These are phyloP conservation scores for Tetrapedia diversipes DNA, from an alignment of 2,888 invertebrate genomes.

Conservation along the genomic window DNA sequence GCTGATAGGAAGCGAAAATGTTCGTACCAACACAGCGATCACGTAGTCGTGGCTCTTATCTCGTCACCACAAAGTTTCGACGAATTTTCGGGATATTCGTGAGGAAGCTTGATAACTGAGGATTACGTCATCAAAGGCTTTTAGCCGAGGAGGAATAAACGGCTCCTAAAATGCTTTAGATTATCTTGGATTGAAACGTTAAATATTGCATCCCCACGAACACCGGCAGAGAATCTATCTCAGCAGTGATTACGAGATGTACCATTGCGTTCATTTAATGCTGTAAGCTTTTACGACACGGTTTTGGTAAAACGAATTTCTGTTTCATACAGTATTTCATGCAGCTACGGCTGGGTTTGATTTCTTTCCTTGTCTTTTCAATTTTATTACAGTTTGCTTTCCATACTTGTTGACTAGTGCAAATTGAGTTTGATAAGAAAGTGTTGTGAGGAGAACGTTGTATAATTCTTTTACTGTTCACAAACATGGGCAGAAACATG, in stretches of 20 bases:
- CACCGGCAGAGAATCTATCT: slow-evolving; percentile 4
- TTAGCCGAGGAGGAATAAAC: slow-evolving; percentile 40
- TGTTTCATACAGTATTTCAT: background rate
- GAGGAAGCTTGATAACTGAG: slow-evolving; percentile 23
- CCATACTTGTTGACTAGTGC: too few relatives aligned
- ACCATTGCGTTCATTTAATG: background rate
- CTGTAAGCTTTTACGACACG: background rate
- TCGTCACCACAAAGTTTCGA: slow-evolving; percentile 20
- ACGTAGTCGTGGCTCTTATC: background rate
- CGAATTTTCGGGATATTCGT: slow-evolving; percentile 32
- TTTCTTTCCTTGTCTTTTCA: too few relatives aligned
- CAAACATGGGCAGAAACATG: too few relatives aligned
- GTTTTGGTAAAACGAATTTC: slow-evolving; percentile 2
- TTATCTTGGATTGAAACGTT: slow-evolving; percentile 36
- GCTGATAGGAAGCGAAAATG: slow-evolving; percentile 6
- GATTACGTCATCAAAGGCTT: slow-evolving; percentile 43
- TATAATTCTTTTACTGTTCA: too few relatives aligned
- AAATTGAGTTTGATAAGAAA: too few relatives aligned
- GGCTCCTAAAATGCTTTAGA: slow-evolving; percentile 37
- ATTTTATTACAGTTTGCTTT: too few relatives aligned
- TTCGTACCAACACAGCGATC: background rate
- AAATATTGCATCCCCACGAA: slow-evolving; percentile 25
- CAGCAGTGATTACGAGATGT: background rate
- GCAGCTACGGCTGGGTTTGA: too few relatives aligned
- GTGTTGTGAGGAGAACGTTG: too few relatives aligned